phyloP scores from a whole-genome alignment of 2,113 vertebrate genomes.

The Sorex fumeus region DNA sequence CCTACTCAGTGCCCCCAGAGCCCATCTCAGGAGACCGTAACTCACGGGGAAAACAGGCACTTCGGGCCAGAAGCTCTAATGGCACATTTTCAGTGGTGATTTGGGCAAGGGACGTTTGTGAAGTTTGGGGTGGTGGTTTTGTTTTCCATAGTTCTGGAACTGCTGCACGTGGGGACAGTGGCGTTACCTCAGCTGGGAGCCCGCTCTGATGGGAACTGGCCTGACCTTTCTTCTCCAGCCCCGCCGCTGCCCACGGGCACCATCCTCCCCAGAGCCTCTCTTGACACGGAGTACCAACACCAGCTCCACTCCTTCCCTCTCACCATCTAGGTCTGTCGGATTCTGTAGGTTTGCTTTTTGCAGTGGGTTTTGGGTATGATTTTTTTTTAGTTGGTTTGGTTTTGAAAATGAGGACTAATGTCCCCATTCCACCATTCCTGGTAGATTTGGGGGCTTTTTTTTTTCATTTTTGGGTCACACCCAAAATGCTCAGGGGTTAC shows the following conservation, averaged over 20 bases:
- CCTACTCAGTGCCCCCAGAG: constrained; percentile 27
- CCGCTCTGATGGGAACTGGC: background rate
- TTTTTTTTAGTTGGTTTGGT: constrained; percentile 12
- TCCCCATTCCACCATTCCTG: background rate
- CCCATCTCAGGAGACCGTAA: constrained; percentile 76
- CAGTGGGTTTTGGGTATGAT: constrained; percentile 41
- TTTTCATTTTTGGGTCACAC: background rate
- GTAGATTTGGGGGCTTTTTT: constrained; percentile 11
- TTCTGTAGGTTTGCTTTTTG: constrained; percentile 65
- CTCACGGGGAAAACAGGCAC: constrained; percentile 63
- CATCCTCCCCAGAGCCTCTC: background rate
- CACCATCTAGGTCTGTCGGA: background rate
- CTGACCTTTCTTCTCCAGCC: background rate
- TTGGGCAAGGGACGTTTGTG: constrained; percentile 63
- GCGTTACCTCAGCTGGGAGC: background rate
- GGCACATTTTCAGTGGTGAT: constrained; percentile 63
- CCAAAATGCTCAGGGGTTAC: too few species aligned
- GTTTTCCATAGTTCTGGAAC: constrained; percentile 44
- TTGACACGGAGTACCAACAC: background rate
- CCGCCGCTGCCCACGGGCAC: background rate
- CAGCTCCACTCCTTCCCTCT: background rate
- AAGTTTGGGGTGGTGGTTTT: constrained; percentile 13
- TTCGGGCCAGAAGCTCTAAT: constrained; percentile 49
- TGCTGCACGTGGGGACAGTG: background rate
- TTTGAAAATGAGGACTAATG: constrained; percentile 63